These are phyloP conservation scores for Sinhomidia bicolor DNA, from an alignment of 2,888 invertebrate species.

Conservation along the genomic window DNA sequence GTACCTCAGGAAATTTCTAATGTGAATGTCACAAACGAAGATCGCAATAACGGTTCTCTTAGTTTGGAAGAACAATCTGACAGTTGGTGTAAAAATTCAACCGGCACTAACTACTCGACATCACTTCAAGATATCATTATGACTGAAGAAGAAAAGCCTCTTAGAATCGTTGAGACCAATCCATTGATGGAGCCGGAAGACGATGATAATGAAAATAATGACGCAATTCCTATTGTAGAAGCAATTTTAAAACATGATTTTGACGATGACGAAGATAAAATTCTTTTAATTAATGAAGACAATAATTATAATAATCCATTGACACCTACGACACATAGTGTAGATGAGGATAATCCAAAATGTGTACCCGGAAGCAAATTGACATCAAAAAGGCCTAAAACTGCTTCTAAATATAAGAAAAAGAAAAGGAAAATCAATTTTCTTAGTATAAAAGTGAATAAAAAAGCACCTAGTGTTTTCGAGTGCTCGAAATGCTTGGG, in stretches of 20 bases:
- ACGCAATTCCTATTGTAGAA: slow-evolving; percentile 11
- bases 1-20: too few relatives aligned
- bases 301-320: background rate
- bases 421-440: background rate
- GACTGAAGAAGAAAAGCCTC: background rate
- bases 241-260: slow-evolving; percentile 34
- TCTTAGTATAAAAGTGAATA: background rate
- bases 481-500: slow-evolving; percentile 50
- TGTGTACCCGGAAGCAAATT: background rate
- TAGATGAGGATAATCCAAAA: background rate
- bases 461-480: slow-evolving; percentile 1
- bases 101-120: background rate
- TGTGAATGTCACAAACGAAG: too few relatives aligned
- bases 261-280: background rate
- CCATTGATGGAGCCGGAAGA: slow-evolving; percentile 38
- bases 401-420: too few relatives aligned
- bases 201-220: slow-evolving; percentile 24
- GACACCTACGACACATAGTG: background rate
- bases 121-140: background rate
- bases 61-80: too few relatives aligned
- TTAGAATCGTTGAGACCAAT: slow-evolving; percentile 25
- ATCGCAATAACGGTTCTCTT: too few relatives aligned
- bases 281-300: background rate
- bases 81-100: too few relatives aligned
- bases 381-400: too few relatives aligned